Evolutionary conservation across 2,113 vertebrate species (phyloP), one percentile per base, ranked within the genome.

Genomic region (Toxotes chatareus): DNA sequence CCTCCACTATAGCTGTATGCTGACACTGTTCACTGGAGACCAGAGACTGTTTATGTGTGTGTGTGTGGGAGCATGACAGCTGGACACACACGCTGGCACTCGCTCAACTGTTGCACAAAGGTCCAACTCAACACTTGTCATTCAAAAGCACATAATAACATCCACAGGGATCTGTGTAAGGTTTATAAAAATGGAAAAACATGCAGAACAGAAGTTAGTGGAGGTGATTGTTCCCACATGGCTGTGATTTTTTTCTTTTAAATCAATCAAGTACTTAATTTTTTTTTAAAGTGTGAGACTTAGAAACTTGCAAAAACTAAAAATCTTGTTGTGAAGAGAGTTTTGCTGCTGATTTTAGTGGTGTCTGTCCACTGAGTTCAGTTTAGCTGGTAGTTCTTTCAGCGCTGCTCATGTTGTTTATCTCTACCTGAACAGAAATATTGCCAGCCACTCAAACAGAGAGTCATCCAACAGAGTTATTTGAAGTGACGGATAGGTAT

Each of bases 401-500:
- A 23, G 59, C 1, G 4, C 42, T 60, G 40, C 75, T 55, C 17
- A 64, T 63, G 57, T 85, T 88, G 76, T 89, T 87, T 76, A 85
- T 82, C 34, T 81, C 63, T 42, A 86, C 82, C 85, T 92, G 72
- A 90, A 84, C 62, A 74, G 76, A 87, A 88, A 89, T 89, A 89
- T 82, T 86, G 76, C 77, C 85, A 88, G 66, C 74, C 57, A 40
- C 83, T 74, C 60, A 75, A 76, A 62, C 80, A 86, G 76, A 80
- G 70, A 86, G 82, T 85, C 76, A 66, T 88, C 73, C 78, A 87
- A 60, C 80, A 63, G 86, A 91, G 82, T 84, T 87, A 86, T 92
- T 91, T 93, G 83, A 87, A 90, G 88, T 86, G 86, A 88, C 80
- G 85, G 85, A 87, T 90, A 91, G 89, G 91, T 91, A 90, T 91